These are phyloP conservation scores for Falcunculus frontatus DNA, from an alignment of 2,113 vertebrate genomes.

Conservation along the genomic window DNA sequence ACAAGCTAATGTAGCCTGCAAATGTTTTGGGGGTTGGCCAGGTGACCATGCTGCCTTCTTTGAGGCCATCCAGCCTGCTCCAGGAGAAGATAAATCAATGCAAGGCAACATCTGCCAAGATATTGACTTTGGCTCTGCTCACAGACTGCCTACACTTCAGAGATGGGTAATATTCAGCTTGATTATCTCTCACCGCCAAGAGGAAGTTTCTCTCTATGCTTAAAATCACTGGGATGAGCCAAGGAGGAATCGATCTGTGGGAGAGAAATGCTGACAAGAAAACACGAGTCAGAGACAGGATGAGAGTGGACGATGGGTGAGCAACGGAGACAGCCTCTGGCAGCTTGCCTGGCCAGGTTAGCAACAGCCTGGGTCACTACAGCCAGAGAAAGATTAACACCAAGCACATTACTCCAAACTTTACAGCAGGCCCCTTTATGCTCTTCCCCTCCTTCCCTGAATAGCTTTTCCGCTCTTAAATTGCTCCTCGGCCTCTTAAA, in stretches of 20 bases:
- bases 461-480: background rate
- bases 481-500: background rate
- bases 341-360: slow-evolving; percentile 37
- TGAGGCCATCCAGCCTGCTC: slow-evolving; percentile 40
- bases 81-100: slow-evolving; percentile 73
- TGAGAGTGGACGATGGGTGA: slow-evolving; percentile 25
- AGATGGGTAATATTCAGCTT: slow-evolving; percentile 78
- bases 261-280: slow-evolving; percentile 74
- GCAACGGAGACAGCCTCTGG: slow-evolving; percentile 44
- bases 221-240: slow-evolving; percentile 70
- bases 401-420: background rate
- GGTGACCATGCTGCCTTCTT: slow-evolving; percentile 28
- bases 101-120: slow-evolving; percentile 75
- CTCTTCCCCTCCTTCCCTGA: background rate
- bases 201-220: slow-evolving; percentile 71
- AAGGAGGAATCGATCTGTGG: slow-evolving; percentile 63
- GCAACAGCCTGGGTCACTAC: background rate
- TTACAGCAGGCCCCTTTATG: background rate
- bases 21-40: slow-evolving; percentile 48
- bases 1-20: slow-evolving; percentile 8
- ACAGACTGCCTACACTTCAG: slow-evolving; percentile 69
- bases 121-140: slow-evolving; percentile 74
- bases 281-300: slow-evolving; percentile 55
- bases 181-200: slow-evolving; percentile 73
- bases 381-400: background rate